Evolutionary conservation across 2,888 invertebrate genomes (phyloP), one percentile per base, ranked within the genome.

Genomic region (Tethea ocularis): DNA sequence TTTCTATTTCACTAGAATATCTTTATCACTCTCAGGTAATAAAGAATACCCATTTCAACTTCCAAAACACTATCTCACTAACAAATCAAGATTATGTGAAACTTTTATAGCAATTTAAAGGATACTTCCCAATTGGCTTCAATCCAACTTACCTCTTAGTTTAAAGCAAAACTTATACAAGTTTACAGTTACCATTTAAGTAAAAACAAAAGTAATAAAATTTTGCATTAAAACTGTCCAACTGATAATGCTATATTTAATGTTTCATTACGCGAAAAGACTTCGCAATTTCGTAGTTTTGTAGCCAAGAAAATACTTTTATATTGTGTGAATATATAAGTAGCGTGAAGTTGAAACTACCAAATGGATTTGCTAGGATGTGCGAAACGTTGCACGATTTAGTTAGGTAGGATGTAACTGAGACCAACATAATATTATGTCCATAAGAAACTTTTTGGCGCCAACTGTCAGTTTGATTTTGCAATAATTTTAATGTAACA

Each of bases 81-180:
- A 20, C 17, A 46, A 46, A 46, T 46, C 20, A 46, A 20, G 10
- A 46, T 46, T 46, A 46, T 20, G 46, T 46, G 20, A 20, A 46
- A n/a, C 46, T 46, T 46, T 46, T 20, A 46, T 46, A 46, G 46
- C 46, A 20, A 46, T 46, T 46, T 20, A 46, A 46, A 20, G 46
- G 46, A 46, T 46, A n/a, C 20, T 20, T 46, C 20, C 8, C 46
- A 46, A 46, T 46, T 46, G 46, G 46, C 46, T 46, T n/a, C 0
- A 2, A 10, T 20, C 46, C 46, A 46, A 46, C 17, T 46, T 46
- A 46, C 46, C 46, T 46, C 46, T 46, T 46, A 46, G 20, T 33
- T 33, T 33, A 11, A 33, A 33, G 33, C 20, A 20, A 46, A 46
- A 46, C 46, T 46, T 20, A 20, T 20, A 46, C 46, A 10, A 46